Evolutionary conservation across 1,140 invertebrate genomes (phyloP).

Genomic region (Camponotus floridanus): DNA sequence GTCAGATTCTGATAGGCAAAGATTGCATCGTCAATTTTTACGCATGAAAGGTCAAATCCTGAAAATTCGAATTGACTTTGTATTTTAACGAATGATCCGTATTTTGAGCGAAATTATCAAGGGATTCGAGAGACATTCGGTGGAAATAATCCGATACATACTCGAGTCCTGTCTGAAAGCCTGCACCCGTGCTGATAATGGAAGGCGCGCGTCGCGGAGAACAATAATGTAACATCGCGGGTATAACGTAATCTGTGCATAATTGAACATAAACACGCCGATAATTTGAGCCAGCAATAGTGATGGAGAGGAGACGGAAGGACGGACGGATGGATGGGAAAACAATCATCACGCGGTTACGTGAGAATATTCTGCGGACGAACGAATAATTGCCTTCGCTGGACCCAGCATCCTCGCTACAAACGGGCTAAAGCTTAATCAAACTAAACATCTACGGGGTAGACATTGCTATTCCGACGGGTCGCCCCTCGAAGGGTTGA

Average conservation of each 20-base stretch:
- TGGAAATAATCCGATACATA: background rate
- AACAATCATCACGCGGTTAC: conserved; percentile 43
- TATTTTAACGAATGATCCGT: background rate
- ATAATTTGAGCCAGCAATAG: conserved; percentile 45
- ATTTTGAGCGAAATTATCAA: background rate
- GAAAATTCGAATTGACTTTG: background rate
- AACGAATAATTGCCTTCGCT: conserved; percentile 34
- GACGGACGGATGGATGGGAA: conserved; percentile 28
- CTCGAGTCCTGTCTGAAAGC: conserved; percentile 1
- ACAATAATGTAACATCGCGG: conserved; percentile 58
- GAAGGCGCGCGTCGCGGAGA: background rate
- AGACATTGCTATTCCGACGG: conserved; percentile 1
- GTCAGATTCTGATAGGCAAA: too few species aligned
- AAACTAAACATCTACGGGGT: conserved; percentile 13
- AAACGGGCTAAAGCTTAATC: background rate
- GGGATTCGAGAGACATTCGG: background rate
- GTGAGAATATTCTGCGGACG: conserved; percentile 23
- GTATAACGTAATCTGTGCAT: conserved; percentile 58
- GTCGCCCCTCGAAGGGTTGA: background rate
- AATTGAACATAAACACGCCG: conserved; percentile 60
- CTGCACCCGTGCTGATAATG: conserved; percentile 40
- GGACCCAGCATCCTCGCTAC: conserved; percentile 2
- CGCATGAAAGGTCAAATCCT: too few species aligned
- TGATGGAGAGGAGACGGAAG: background rate
- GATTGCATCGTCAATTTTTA: background rate